Percentiles rank a stretch among this genome's conserved stretches.
Conservation (phyloP, 1,140 invertebrate species). For the Calliopsis andreniformis region DNA sequence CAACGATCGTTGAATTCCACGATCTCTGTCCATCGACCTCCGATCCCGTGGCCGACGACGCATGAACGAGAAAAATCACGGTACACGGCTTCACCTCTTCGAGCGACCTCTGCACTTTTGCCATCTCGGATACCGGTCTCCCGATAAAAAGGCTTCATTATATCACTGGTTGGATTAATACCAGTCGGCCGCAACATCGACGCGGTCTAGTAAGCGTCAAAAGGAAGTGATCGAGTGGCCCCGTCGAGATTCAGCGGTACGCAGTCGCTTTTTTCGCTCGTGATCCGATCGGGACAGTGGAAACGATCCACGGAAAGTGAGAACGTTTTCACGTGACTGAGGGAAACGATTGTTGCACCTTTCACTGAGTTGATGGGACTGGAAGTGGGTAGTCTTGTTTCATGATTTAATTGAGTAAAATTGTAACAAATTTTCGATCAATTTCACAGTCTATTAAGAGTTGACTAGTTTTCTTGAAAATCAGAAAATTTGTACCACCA, state of each 20-base stretch:
- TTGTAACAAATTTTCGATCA: too few relatives aligned
- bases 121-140: slow-evolving; percentile 50
- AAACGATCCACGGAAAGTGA: slow-evolving; percentile 8
- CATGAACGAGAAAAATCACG: slow-evolving; percentile 52
- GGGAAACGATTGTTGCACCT: background rate
- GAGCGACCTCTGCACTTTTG: slow-evolving; percentile 59
- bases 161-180: slow-evolving; percentile 54
- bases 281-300: background rate
- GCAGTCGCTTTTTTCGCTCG: background rate
- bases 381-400: too few relatives aligned
- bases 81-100: slow-evolving; percentile 51
- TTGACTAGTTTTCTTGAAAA: too few relatives aligned
- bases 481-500: background rate
- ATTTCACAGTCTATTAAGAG: too few relatives aligned
- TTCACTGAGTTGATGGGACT: background rate
- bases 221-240: slow-evolving; percentile 18
- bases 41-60: slow-evolving; percentile 59
- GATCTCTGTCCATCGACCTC: slow-evolving; percentile 63
- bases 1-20: slow-evolving; percentile 63
- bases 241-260: slow-evolving; percentile 1
- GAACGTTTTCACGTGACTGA: background rate
- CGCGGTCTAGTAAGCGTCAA: slow-evolving; percentile 32
- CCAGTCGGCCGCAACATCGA: slow-evolving; percentile 2
- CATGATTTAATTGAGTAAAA: too few relatives aligned
- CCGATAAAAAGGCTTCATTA: slow-evolving; percentile 56